Conservation (phyloP, 2,797 vertebrate genomes). For the Sebastes iracundus region DNA sequence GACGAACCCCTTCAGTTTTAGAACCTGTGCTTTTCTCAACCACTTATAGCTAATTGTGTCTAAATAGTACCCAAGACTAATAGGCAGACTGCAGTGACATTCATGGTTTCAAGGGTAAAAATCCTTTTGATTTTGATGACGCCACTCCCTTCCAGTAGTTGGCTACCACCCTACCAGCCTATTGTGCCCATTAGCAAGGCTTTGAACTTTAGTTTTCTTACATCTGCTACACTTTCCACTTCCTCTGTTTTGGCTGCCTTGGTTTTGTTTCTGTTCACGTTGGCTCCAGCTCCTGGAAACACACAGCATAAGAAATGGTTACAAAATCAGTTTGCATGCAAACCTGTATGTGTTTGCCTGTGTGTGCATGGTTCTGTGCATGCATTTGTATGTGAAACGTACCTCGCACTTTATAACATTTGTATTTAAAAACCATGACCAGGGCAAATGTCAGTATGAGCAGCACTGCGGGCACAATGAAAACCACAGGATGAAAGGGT, state of each 20-base stretch:
- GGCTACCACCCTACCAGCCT: background rate
- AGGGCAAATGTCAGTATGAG: background rate
- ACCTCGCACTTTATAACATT: conserved; percentile 30
- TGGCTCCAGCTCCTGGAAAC: background rate
- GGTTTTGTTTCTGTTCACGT: background rate
- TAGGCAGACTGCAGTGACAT: background rate
- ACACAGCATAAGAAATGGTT: background rate
- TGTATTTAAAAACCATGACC: conserved; percentile 8
- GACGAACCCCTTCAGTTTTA: background rate
- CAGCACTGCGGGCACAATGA: background rate
- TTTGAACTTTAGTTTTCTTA: conserved; percentile 4
- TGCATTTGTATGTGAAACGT: background rate
- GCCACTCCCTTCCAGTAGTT: background rate
- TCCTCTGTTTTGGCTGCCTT: background rate
- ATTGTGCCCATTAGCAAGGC: background rate
- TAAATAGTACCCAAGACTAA: background rate
- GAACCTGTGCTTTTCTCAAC: background rate
- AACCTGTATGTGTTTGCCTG: too few species aligned
- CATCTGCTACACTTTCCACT: background rate
- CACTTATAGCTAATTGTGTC: background rate
- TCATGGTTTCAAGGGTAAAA: background rate
- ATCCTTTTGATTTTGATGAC: background rate
- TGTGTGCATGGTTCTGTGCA: background rate
- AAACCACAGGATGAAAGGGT: background rate
- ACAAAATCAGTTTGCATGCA: background rate